Conservation (phyloP, 2,113 vertebrate species). For the Ptychochromis oligacanthus region DNA sequence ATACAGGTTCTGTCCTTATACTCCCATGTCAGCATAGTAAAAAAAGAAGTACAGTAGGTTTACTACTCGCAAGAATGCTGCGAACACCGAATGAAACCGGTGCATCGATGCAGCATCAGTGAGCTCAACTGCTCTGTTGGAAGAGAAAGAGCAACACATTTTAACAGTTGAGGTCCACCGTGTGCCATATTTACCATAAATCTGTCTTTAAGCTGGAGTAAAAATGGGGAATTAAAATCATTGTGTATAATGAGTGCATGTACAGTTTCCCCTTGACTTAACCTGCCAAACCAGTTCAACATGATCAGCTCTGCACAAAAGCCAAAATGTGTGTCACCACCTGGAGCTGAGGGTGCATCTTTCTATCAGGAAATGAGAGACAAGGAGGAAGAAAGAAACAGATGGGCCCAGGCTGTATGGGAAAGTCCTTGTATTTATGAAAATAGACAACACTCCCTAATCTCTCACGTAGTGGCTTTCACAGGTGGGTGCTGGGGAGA, state of each 20-base stretch:
- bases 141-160: neutral
- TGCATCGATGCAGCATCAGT: neutral
- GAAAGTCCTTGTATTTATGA: constrained; percentile 23
- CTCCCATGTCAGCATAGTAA: neutral
- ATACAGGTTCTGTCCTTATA: fast-evolving
- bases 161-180: neutral
- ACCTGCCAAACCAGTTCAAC: neutral
- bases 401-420: neutral
- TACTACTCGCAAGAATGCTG: neutral
- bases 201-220: neutral
- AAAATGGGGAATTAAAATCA: neutral
- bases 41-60: neutral
- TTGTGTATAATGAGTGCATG: neutral
- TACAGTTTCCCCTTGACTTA: neutral
- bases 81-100: neutral
- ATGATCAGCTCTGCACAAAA: neutral
- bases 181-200: neutral
- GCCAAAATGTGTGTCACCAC: neutral
- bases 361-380: constrained; percentile 23
- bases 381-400: neutral
- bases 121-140: neutral
- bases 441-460: constrained; percentile 26
- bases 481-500: neutral
- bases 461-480: neutral
- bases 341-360: neutral